Evolutionary conservation across 2,113 vertebrate genomes (phyloP).

Genomic region (Rhinolophus ferrumequinum): DNA sequence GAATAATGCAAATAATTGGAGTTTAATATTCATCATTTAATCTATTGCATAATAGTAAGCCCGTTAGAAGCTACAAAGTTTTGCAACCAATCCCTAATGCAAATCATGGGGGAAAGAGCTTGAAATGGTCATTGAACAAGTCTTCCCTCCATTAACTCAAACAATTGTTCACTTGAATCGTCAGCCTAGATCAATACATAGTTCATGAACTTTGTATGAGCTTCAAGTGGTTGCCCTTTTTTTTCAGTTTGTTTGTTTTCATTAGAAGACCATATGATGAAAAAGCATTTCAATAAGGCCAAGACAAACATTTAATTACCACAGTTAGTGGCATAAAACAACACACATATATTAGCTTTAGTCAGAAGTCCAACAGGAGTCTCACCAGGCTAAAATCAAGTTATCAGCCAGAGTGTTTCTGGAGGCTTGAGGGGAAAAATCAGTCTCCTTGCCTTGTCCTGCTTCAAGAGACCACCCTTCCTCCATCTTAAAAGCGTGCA

Average conservation of each 20-base stretch:
- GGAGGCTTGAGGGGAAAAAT: not conserved
- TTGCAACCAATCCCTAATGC: not conserved
- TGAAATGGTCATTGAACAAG: not conserved
- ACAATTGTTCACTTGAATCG: not conserved
- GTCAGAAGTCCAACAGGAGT: not conserved
- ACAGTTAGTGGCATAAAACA: conserved; percentile 24
- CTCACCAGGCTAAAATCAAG: not conserved
- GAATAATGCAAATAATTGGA: conserved; percentile 37
- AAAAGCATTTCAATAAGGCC: not conserved
- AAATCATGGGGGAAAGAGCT: not conserved
- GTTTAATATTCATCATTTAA: conserved; percentile 12
- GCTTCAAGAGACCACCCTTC: not conserved
- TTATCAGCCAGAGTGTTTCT: not conserved
- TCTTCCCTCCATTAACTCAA: not conserved
- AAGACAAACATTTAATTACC: conserved; percentile 55
- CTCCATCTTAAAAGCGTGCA: not conserved
- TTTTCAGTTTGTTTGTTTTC: not conserved
- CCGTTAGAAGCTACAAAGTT: not conserved
- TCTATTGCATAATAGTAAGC: not conserved
- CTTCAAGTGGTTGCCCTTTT: not conserved
- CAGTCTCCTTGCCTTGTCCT: not conserved
- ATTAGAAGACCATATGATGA: not conserved
- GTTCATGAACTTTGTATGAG: conserved; percentile 31
- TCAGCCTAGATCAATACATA: conserved; percentile 37
- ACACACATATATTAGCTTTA: not conserved